These are phyloP conservation scores for Acronicta alni DNA, from an alignment of 2,888 invertebrate genomes.

Conservation along the genomic window DNA sequence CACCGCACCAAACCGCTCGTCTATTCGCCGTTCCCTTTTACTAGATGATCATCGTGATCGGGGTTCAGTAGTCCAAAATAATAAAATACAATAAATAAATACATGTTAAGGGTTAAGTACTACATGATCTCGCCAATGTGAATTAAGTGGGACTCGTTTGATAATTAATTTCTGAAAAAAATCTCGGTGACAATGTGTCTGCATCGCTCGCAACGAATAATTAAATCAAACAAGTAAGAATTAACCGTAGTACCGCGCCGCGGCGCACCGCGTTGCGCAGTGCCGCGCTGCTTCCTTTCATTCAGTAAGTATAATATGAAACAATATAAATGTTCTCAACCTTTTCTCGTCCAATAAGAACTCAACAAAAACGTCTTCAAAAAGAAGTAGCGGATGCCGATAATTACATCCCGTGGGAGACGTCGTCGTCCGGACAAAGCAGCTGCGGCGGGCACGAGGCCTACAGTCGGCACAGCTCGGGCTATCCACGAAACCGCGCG, in stretches of 20 bases:
- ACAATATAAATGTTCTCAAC: conserved; percentile 57
- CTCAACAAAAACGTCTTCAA: conserved; percentile 52
- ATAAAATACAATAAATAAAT: no score
- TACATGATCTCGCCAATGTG: no score
- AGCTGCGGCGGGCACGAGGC: no score
- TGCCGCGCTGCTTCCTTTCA: conserved; percentile 41
- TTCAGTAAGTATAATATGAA: conserved; percentile 59
- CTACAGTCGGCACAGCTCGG: no score
- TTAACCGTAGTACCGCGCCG: conserved; percentile 29
- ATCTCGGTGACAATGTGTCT: conserved; percentile 8
- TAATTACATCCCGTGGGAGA: conserved; percentile 61
- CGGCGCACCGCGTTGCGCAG: not conserved
- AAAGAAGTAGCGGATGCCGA: conserved; percentile 54
- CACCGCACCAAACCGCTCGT: no score
- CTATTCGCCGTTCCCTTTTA: no score
- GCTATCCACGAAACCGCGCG: no score
- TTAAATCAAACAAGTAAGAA: conserved; percentile 54
- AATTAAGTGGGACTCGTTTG: not conserved
- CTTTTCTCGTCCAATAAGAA: conserved; percentile 65
- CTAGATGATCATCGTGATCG: no score
- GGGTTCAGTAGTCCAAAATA: not conserved
- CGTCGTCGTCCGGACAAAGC: not conserved
- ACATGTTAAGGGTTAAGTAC: no score
- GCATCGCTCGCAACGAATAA: conserved; percentile 35
- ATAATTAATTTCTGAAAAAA: conserved; percentile 40